phyloP scores from a whole-genome alignment of 2,797 vertebrate species.

The Enteromius mattozi region DNA sequence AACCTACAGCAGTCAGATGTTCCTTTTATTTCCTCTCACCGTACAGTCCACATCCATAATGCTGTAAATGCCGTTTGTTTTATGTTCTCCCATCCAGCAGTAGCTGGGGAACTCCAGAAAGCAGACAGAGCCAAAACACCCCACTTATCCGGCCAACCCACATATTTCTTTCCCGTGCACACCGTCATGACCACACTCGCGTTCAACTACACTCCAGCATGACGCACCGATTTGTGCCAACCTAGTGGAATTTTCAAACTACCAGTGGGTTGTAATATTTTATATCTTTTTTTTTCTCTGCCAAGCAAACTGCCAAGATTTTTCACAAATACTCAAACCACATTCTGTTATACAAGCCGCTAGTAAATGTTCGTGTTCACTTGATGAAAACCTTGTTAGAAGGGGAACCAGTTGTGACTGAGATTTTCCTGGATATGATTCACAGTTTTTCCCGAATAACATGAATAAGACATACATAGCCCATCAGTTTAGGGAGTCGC shows the following conservation, averaged over 20 bases:
- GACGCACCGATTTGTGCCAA: slow-evolving; percentile 30
- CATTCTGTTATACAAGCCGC: slow-evolving; percentile 36
- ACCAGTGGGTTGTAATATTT: slow-evolving; percentile 33
- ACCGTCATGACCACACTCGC: slow-evolving; percentile 38
- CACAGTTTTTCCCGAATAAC: slow-evolving; percentile 28
- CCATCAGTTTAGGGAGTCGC: not conserved
- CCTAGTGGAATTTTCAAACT: slow-evolving; percentile 30
- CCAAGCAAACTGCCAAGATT: slow-evolving; percentile 21
- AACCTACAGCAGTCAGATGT: slow-evolving; percentile 47
- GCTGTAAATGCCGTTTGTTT: slow-evolving; percentile 27
- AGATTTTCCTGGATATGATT: slow-evolving; percentile 51
- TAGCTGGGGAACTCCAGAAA: slow-evolving; percentile 54
- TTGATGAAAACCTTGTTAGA: slow-evolving; percentile 38
- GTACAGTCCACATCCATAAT: slow-evolving; percentile 35
- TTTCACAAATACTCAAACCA: slow-evolving; percentile 35
- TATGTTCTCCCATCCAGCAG: slow-evolving; percentile 48
- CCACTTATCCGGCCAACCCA: slow-evolving; percentile 46
- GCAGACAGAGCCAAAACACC: slow-evolving; percentile 55
- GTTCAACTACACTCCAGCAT: slow-evolving; percentile 41
- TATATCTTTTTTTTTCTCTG: slow-evolving; percentile 23
- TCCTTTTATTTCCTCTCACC: slow-evolving; percentile 31
- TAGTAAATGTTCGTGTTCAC: slow-evolving; percentile 30
- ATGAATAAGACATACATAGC: slow-evolving; percentile 9
- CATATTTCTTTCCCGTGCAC: slow-evolving; percentile 52
- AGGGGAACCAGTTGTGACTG: slow-evolving; percentile 27